These are phyloP conservation scores for Desmodus rotundus DNA, from an alignment of 2,113 vertebrate species.

Conservation along the genomic window DNA sequence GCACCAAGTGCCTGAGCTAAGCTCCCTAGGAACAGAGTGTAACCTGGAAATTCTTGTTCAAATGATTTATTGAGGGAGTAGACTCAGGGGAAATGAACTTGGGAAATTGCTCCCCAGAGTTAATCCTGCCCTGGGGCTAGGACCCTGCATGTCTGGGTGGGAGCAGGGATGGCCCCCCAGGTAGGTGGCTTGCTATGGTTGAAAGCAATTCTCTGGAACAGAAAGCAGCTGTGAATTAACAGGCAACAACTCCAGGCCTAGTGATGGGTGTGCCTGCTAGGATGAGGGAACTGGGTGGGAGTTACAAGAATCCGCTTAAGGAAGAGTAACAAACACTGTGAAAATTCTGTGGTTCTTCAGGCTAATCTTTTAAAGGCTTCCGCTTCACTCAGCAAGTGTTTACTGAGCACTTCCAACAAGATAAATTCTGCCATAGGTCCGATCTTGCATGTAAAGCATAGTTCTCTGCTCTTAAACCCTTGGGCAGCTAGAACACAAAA, in stretches of 20 bases:
- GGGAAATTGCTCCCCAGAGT: not conserved
- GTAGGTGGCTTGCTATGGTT: not conserved
- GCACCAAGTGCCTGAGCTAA: not conserved
- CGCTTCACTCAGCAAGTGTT: not conserved
- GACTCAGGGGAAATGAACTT: not conserved
- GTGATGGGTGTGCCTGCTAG: accelerated
- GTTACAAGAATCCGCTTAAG: no score
- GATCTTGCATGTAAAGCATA: not conserved
- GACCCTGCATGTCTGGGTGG: accelerated
- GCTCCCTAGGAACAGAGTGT: not conserved
- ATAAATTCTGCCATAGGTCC: not conserved
- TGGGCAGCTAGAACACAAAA: not conserved
- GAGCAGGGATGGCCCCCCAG: accelerated
- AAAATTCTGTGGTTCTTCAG: not conserved
- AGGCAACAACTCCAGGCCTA: not conserved
- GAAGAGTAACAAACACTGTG: not conserved
- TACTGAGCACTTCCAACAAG: not conserved
- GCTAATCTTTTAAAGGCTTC: not conserved
- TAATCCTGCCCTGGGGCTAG: no score
- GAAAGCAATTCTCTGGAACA: not conserved
- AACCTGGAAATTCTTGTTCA: not conserved
- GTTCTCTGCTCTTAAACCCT: not conserved
- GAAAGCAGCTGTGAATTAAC: not conserved
- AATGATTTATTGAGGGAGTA: not conserved
- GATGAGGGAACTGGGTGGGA: not conserved